Conservation (phyloP, 2,888 invertebrate genomes). For the Lithophane leautieri region DNA sequence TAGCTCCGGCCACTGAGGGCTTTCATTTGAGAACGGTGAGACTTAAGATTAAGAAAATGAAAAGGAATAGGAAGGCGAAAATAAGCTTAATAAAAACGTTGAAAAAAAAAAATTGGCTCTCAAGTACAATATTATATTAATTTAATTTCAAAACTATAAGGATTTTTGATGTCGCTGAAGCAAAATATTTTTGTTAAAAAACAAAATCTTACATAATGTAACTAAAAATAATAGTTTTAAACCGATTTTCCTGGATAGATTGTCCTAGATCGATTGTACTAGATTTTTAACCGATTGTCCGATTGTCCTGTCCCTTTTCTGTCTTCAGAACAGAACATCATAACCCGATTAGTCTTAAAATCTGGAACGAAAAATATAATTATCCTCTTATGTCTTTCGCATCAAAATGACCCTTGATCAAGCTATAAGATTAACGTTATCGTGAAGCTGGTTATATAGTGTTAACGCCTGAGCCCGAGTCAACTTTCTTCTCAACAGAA, state of each 20-base stretch:
- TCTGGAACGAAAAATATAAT: background rate
- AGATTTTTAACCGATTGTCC: too few relatives aligned
- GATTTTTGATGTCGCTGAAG: too few relatives aligned
- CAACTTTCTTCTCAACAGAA: constrained; percentile 16
- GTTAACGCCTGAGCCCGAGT: background rate
- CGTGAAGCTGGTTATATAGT: constrained; percentile 21
- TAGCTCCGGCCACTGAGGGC: constrained; percentile 51
- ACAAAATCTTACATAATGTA: too few relatives aligned
- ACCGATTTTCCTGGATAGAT: too few relatives aligned
- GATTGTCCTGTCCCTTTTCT: background rate
- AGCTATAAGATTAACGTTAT: background rate
- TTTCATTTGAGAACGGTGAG: constrained; percentile 70
- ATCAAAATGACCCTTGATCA: constrained; percentile 6
- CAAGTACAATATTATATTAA: too few relatives aligned
- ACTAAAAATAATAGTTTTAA: too few relatives aligned
- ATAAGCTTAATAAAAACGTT: background rate
- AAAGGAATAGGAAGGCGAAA: background rate
- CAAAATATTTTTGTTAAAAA: too few relatives aligned
- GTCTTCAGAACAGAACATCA: background rate
- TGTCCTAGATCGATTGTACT: too few relatives aligned
- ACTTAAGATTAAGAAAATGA: background rate
- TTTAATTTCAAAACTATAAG: too few relatives aligned
- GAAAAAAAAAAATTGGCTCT: too few relatives aligned
- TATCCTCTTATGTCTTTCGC: background rate
- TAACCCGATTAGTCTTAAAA: background rate